These are phyloP conservation scores for Brachionus plicatilis DNA, from an alignment of 1,140 invertebrate genomes.

Conservation along the genomic window DNA sequence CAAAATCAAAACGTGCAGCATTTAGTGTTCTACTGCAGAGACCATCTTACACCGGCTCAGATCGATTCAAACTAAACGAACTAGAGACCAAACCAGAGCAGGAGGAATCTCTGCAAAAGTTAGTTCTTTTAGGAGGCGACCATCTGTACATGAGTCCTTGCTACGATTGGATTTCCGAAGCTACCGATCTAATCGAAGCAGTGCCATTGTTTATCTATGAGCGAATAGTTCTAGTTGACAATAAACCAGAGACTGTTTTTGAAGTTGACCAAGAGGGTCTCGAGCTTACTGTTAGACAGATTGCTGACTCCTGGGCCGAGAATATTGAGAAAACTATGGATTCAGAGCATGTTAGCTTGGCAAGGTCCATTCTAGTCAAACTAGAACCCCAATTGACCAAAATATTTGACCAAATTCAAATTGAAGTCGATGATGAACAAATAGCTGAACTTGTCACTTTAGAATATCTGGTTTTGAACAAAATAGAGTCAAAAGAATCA, in stretches of 20 bases:
- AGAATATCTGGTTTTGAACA: neutral
- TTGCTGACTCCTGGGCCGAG: neutral
- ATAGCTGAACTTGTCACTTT: neutral
- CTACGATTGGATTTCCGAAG: neutral
- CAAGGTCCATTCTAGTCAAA: neutral
- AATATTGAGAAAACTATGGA: neutral
- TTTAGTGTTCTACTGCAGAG: neutral
- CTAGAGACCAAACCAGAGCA: neutral
- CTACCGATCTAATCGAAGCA: neutral
- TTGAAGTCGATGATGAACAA: neutral
- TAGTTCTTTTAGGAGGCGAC: neutral
- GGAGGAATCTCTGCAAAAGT: neutral
- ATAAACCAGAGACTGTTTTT: neutral
- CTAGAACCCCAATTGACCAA: neutral
- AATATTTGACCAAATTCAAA: neutral
- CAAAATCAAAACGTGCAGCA: neutral
- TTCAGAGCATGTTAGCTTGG: neutral
- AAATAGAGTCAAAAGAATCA: neutral
- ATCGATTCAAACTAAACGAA: neutral
- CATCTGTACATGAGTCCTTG: neutral
- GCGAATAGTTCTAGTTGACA: neutral
- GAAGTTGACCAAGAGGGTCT: neutral
- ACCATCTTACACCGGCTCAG: neutral
- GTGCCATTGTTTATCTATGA: constrained; percentile 3
- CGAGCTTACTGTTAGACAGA: neutral